Conservation (phyloP, 2,888 invertebrate genomes). For the Calliphora vomitoria region DNA sequence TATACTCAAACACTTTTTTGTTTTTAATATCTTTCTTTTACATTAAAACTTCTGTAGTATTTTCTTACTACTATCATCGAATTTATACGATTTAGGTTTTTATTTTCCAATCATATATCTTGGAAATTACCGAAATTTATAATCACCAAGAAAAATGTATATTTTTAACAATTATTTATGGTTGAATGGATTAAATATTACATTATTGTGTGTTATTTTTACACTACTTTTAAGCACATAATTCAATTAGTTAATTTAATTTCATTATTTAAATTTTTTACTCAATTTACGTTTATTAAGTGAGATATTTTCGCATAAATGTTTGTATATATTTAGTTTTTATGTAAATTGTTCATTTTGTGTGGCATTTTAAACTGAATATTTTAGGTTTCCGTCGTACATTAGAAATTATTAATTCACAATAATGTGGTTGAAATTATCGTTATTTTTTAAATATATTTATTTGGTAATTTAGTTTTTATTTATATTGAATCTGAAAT, state of each 20-base stretch:
- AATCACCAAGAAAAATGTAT: not conserved
- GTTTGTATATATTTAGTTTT: not conserved
- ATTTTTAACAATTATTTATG: conserved; percentile 26
- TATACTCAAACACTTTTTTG: conserved; percentile 4
- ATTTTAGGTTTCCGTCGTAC: not conserved
- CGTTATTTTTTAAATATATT: too few relatives aligned
- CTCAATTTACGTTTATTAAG: conserved; percentile 39
- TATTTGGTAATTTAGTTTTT: not conserved
- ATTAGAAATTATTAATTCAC: too few relatives aligned
- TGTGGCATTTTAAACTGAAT: not conserved
- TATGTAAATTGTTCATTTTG: conserved; percentile 35
- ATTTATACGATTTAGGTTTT: not conserved
- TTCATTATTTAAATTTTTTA: conserved; percentile 38
- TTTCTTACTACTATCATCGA: not conserved
- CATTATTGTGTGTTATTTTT: conserved; percentile 24
- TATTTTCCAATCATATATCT: not conserved
- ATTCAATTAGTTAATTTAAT: conserved; percentile 59
- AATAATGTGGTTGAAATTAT: too few relatives aligned
- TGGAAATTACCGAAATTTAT: not conserved
- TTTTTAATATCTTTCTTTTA: not conserved
- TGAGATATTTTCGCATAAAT: conserved; percentile 28
- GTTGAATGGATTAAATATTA: conserved; percentile 22
- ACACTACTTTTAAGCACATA: conserved; percentile 38
- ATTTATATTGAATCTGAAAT: too few relatives aligned
- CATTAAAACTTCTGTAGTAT: not conserved